A percentile compares a stretch with the other conserved stretches of the same genome.
Evolutionary conservation across 2,888 invertebrate species (phyloP).

Genomic region (Temnothorax unifasciatus): DNA sequence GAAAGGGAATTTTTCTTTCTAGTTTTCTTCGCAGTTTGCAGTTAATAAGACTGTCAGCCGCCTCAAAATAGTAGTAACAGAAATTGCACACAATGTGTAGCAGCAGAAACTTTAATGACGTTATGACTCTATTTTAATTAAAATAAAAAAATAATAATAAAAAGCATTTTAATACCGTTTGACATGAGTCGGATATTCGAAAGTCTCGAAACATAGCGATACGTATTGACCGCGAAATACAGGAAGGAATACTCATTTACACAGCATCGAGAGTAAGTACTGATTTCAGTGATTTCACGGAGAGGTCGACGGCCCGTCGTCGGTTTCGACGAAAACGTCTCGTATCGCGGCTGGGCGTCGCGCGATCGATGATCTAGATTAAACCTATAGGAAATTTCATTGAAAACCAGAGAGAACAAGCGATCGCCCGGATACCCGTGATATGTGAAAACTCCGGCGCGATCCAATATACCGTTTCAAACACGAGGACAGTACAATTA

Average conservation of each 20-base stretch:
- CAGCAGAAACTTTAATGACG: not conserved
- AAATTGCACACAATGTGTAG: too few species aligned
- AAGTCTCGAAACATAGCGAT: not conserved
- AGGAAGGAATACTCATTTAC: not conserved
- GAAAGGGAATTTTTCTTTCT: not conserved
- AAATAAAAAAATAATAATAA: too few species aligned
- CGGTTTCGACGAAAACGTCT: slow-evolving; percentile 1
- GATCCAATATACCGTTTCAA: slow-evolving; percentile 46
- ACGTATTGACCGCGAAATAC: not conserved
- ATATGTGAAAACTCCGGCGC: slow-evolving; percentile 43
- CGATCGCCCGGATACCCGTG: slow-evolving; percentile 5
- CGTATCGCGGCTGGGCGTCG: not conserved
- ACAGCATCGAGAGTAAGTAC: not conserved
- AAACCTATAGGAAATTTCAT: not conserved
- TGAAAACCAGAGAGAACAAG: slow-evolving; percentile 30
- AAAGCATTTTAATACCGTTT: not conserved
- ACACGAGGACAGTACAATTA: slow-evolving; percentile 47
- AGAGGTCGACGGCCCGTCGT: not conserved
- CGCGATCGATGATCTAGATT: slow-evolving; percentile 9
- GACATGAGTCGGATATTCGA: not conserved
- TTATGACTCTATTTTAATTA: not conserved
- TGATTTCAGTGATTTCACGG: not conserved
- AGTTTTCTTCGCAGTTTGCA: not conserved
- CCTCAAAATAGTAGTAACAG: too few species aligned
- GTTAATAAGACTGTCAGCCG: not conserved